Evolutionary conservation across 2,113 vertebrate species (phyloP).

Genomic region (Podarcis muralis): DNA sequence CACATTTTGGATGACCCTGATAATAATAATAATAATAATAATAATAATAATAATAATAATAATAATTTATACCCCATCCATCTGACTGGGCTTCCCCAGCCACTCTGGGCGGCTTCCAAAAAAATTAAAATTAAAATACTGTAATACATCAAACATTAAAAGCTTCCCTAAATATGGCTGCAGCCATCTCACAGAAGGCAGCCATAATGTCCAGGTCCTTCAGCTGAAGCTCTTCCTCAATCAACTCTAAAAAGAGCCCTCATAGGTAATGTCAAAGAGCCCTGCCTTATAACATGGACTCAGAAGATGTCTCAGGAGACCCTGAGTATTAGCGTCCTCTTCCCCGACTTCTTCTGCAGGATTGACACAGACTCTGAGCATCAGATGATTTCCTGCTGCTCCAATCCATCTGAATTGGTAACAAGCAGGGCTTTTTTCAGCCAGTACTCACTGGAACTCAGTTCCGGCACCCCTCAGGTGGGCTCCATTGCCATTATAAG

Average conservation of each 20-base stretch:
- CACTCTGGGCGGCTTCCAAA: too few relatives aligned
- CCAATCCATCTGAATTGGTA: neutral
- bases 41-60: too few relatives aligned
- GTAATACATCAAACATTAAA: too few relatives aligned
- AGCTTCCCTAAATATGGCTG: neutral
- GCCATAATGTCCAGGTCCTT: neutral
- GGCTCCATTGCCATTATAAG: too few relatives aligned
- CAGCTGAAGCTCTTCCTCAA: neutral
- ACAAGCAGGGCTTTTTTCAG: too few relatives aligned
- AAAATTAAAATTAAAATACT: too few relatives aligned
- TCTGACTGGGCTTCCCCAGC: too few relatives aligned
- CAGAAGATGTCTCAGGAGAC: neutral
- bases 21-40: too few relatives aligned
- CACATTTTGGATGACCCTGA: neutral
- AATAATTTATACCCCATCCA: too few relatives aligned
- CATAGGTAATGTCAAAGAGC: neutral
- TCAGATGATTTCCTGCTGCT: neutral
- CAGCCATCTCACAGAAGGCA: neutral
- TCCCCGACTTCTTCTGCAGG: neutral
- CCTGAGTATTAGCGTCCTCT: neutral
- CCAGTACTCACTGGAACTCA: too few relatives aligned
- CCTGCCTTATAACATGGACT: neutral
- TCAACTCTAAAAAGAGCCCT: neutral
- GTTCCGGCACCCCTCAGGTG: too few relatives aligned
- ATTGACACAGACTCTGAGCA: neutral